These are phyloP conservation scores for Keiferia lycopersicella DNA, from an alignment of 2,888 invertebrate genomes.

Conservation along the genomic window DNA sequence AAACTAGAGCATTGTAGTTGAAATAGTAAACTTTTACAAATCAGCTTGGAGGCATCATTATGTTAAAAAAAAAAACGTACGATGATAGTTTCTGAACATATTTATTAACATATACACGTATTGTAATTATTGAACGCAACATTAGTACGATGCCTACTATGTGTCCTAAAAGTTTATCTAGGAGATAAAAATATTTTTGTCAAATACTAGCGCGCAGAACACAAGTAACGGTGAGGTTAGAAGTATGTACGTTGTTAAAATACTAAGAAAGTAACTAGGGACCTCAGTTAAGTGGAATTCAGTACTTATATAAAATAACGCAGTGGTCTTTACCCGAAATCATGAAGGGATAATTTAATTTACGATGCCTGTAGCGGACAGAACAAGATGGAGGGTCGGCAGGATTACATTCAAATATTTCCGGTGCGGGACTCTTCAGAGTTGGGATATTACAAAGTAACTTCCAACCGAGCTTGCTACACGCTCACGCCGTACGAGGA, in stretches of 20 bases:
- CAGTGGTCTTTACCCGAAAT: neutral
- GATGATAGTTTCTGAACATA: neutral
- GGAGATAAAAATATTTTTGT: too few relatives aligned
- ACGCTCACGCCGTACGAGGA: neutral
- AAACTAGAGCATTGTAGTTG: neutral
- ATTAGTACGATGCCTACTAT: too few relatives aligned
- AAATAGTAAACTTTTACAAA: neutral
- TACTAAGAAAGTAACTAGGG: too few relatives aligned
- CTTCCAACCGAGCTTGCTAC: neutral
- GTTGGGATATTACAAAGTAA: conserved; percentile 11
- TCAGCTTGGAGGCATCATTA: neutral
- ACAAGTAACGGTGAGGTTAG: too few relatives aligned
- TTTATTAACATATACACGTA: too few relatives aligned
- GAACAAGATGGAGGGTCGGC: conserved; percentile 4
- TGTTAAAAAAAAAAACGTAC: neutral
- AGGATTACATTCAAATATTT: conserved; percentile 6
- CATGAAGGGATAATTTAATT: conserved; percentile 9
- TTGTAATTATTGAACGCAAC: neutral
- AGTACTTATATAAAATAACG: neutral
- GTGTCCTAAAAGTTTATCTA: too few relatives aligned
- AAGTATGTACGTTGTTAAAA: too few relatives aligned
- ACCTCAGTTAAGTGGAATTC: too few relatives aligned
- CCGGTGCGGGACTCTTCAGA: conserved; percentile 6
- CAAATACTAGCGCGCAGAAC: too few relatives aligned
- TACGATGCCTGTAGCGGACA: conserved; percentile 9